These are phyloP conservation scores for Torymus texanus DNA, from an alignment of 2,888 invertebrate species.

Conservation along the genomic window DNA sequence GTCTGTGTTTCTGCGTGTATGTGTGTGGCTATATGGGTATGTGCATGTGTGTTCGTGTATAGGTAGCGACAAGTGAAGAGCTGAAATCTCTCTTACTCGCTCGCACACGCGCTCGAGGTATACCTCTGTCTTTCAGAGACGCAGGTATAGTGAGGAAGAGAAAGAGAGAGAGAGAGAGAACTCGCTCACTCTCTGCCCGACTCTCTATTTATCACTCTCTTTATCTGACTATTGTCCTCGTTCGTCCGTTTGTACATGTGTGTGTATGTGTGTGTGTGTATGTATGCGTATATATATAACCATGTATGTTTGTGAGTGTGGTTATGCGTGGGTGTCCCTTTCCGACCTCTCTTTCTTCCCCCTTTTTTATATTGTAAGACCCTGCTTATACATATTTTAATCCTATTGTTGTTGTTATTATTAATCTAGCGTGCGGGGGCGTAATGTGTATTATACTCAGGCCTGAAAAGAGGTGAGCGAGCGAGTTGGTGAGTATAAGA, in stretches of 20 bases:
- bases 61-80: constrained; percentile 35
- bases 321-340: neutral
- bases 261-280: too few species aligned
- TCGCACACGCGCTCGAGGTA: neutral
- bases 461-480: neutral
- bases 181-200: constrained; percentile 42
- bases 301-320: too few species aligned
- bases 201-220: constrained; percentile 50
- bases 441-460: neutral
- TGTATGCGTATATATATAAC: too few species aligned
- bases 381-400: constrained; percentile 15
- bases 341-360: neutral
- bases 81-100: constrained; percentile 41
- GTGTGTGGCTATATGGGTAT: neutral
- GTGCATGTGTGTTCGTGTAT: neutral
- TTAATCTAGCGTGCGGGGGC: constrained; percentile 8
- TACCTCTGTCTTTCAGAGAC: neutral
- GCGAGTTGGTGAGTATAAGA: neutral
- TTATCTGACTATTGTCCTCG: constrained; percentile 48
- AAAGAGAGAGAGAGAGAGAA: neutral
- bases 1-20: too few species aligned
- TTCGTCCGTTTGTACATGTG: neutral
- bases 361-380: neutral
- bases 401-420: constrained; percentile 1
- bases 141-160: too few species aligned